Percentiles rank a stretch among this genome's conserved stretches.
These are phyloP conservation scores for Thunnus maccoyii DNA, from an alignment of 2,113 vertebrate genomes.

Conservation along the genomic window DNA sequence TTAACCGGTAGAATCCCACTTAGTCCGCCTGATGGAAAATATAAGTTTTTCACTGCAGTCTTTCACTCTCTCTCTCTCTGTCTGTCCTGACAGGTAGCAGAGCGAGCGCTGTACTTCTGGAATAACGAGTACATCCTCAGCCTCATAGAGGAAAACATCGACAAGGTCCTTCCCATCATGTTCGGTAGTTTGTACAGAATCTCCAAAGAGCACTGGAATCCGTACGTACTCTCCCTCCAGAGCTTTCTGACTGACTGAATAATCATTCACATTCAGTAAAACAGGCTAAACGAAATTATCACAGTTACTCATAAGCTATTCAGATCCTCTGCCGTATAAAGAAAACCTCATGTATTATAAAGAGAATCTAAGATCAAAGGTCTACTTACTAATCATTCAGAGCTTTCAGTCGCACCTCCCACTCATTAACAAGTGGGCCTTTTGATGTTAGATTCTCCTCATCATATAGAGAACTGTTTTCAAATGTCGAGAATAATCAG, in stretches of 20 bases:
- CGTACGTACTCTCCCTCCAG: conserved; percentile 84
- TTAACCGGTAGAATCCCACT: neutral
- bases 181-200: conserved; percentile 98
- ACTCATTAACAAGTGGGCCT: neutral
- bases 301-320: neutral
- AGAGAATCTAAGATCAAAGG: neutral
- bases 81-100: conserved; percentile 89
- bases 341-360: neutral
- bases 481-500: neutral
- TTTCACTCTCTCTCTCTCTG: too few relatives aligned
- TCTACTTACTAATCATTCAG: neutral
- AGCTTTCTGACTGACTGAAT: too few relatives aligned
- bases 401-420: neutral
- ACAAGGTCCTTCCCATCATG: conserved; percentile 97
- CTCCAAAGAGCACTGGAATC: conserved; percentile 99
- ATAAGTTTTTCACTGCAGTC: neutral
- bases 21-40: neutral
- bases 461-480: neutral
- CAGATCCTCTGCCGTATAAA: neutral
- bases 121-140: conserved; percentile 99
- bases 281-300: neutral
- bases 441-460: neutral
- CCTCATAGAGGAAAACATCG: conserved; percentile 98
- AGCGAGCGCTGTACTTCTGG: conserved; percentile 98
- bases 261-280: neutral